Evolutionary conservation across 2,888 invertebrate species (phyloP).

Genomic region (Eristalis tenax): DNA sequence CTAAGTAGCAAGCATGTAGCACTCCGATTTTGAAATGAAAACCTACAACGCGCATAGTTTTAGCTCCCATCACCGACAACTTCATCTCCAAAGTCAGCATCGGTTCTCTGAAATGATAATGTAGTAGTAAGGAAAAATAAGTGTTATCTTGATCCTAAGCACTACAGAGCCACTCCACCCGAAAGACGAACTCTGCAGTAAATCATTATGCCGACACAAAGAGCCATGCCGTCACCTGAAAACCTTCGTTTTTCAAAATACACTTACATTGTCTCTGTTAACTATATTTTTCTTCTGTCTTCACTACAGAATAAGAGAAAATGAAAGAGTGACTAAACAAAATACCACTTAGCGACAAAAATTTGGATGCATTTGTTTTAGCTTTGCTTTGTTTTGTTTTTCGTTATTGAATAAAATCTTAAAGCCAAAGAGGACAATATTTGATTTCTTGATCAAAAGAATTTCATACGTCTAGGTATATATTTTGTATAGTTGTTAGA

Average conservation of each 20-base stretch:
- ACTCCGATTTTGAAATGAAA: too few relatives aligned
- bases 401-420: background rate
- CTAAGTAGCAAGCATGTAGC: too few relatives aligned
- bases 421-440: background rate
- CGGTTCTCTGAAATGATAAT: background rate
- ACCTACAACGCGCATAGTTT: too few relatives aligned
- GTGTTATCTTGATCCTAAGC: background rate
- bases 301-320: background rate
- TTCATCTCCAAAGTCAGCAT: background rate
- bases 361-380: too few relatives aligned
- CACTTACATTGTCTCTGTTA: background rate
- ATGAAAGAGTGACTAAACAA: background rate
- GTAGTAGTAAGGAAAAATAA: background rate
- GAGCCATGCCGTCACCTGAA: background rate
- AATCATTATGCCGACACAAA: background rate
- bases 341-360: background rate
- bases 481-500: conserved; percentile 21
- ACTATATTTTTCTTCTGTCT: background rate
- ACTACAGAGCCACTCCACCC: background rate
- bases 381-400: background rate
- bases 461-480: background rate
- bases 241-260: background rate
- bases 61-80: too few relatives aligned
- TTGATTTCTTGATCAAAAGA: background rate
- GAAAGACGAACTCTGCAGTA: background rate